Evolutionary conservation across 2,888 invertebrate species (phyloP), one percentile per base, ranked within the genome.

Genomic region (Sepiola atlantica): DNA sequence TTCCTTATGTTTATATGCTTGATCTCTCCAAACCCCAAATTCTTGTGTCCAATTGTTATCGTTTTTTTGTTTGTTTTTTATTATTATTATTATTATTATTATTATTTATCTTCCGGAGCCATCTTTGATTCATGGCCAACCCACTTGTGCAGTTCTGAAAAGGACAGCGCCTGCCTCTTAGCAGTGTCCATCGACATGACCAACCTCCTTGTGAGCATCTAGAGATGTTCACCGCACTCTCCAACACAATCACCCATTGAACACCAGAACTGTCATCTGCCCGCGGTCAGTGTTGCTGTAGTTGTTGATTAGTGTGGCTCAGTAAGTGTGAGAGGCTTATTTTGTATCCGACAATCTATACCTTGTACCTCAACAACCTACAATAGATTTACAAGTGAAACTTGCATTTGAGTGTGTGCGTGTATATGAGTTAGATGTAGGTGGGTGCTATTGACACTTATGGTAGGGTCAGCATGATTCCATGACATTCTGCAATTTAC

Each of bases 151-250:
- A 77, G 77, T 32, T 77, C 77, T 77, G n/a, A 14, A 77, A 77
- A n/a, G 77, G 77, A 77, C 77, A 77, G 77, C 45, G 45, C n/a
- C 77, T 77, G 77, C 77, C 77, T 77, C 77, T 77, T 77, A 77
- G 77, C 77, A 77, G 77, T 77, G n/a, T 77, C 16, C 32, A 77
- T 77, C n/a, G 14, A 77, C n/a, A 77, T 77, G 77, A 77, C 77
- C 77, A 77, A 77, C 77, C 77, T 77, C n/a, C 77, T 77, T 77
- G 77, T 77, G 77, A 77, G 16, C n/a, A 14, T 77, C n/a, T 77
- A 77, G 77, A 77, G 77, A 77, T 77, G n/a, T 77, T n/a, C 77
- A 14, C 21, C 14, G 16, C n/a, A 77, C 16, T n/a, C n/a, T n/a
- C n/a, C 77, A 77, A 77, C 77, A 77, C 32, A 45, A 21, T 77